phyloP scores from a whole-genome alignment of 37 sponge, comb jelly and placozoan genomes.

The Oscarella lobularis region DNA sequence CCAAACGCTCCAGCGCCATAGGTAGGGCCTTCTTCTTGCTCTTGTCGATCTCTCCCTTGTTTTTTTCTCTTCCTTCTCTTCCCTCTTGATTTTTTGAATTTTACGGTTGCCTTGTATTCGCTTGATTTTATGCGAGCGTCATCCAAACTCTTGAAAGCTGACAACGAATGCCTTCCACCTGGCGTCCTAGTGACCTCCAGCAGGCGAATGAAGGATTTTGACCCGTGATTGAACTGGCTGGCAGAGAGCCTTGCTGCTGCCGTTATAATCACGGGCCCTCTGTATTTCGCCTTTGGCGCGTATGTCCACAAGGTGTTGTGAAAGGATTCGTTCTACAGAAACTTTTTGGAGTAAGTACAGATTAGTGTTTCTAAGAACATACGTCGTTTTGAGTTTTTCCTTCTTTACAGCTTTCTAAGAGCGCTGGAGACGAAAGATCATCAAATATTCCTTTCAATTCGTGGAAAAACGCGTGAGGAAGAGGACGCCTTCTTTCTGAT shows the following conservation, averaged over 20 bases:
- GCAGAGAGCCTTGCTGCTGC: neutral
- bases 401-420: neutral
- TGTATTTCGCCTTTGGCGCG: neutral
- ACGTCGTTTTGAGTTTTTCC: slow-evolving; percentile 2
- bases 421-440: neutral
- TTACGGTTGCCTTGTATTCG: neutral
- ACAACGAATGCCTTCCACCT: neutral
- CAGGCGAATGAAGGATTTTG: neutral
- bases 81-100: neutral
- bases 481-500: neutral
- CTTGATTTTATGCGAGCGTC: neutral
- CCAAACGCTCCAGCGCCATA: neutral
- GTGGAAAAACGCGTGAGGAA: neutral
- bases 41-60: neutral
- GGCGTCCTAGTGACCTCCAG: neutral
- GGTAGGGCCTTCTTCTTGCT: neutral
- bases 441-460: neutral
- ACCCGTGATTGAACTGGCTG: neutral
- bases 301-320: neutral
- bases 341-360: too few relatives aligned
- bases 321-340: neutral
- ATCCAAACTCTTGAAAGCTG: neutral
- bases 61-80: neutral
- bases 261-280: neutral
- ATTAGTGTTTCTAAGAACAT: too few relatives aligned